Evolutionary conservation across 2,113 vertebrate species (phyloP).

Genomic region (Saguinus imperator): DNA sequence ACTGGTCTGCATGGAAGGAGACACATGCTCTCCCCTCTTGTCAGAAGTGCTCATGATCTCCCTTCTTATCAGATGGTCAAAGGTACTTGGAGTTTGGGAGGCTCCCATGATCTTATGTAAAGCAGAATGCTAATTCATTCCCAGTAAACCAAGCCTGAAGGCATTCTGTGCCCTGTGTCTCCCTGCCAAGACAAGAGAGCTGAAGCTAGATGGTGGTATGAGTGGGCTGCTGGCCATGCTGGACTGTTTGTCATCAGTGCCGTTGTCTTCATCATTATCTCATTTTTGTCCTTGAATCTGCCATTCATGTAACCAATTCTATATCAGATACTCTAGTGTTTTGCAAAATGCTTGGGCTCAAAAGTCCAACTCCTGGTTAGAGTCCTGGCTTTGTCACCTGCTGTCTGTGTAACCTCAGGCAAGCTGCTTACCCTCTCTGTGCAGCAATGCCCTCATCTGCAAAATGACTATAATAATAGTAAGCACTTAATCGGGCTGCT

Average conservation of each 20-base stretch:
- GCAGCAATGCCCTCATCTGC: too few species aligned
- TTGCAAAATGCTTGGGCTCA: fast-evolving
- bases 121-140: background rate
- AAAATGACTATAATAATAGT: background rate
- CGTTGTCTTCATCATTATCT: fast-evolving
- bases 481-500: fast-evolving
- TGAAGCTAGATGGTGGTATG: too few species aligned
- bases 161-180: background rate
- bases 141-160: background rate
- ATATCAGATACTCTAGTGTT: too few species aligned
- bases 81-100: background rate
- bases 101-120: fast-evolving
- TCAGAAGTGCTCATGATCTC: background rate
- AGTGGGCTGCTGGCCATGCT: background rate
- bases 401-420: background rate
- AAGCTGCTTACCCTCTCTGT: background rate
- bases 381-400: too few species aligned
- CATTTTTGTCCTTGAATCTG: background rate
- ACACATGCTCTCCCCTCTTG: fast-evolving
- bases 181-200: background rate
- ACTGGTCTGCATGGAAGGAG: background rate
- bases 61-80: too few species aligned
- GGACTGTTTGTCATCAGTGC: background rate
- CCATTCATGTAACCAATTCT: fast-evolving
- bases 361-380: background rate